A percentile compares a stretch with the other conserved stretches of the same genome.
These are phyloP conservation scores for Tryphoninae sp. DNA, from an alignment of 2,888 invertebrate genomes.

Conservation along the genomic window DNA sequence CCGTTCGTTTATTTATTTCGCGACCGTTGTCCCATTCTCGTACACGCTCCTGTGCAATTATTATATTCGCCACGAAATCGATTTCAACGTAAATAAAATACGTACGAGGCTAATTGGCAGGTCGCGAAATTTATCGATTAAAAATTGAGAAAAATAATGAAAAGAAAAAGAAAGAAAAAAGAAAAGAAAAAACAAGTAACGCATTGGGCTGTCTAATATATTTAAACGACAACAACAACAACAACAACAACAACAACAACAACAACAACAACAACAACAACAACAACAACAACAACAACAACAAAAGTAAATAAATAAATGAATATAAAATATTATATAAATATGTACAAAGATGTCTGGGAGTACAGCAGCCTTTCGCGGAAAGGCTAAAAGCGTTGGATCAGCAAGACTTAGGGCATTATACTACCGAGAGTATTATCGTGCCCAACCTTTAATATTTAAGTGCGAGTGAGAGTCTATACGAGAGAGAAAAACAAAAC, in stretches of 20 bases:
- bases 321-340: conserved; percentile 70
- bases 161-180: conserved; percentile 44
- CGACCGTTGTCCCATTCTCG: conserved; percentile 28
- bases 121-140: conserved; percentile 50
- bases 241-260: not conserved
- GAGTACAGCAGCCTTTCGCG: conserved; percentile 78
- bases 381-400: conserved; percentile 79
- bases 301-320: conserved; percentile 60
- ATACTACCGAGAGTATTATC: conserved; percentile 81
- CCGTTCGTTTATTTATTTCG: conserved; percentile 35
- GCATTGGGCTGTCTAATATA: conserved; percentile 62
- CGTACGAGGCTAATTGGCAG: conserved; percentile 55
- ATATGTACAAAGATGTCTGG: conserved; percentile 76
- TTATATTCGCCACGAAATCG: conserved; percentile 34
- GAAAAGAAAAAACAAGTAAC: conserved; percentile 49
- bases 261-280: not conserved
- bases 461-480: conserved; percentile 80
- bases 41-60: conserved; percentile 25
- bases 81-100: conserved; percentile 30
- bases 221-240: not conserved
- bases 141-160: conserved; percentile 39
- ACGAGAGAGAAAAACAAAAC: conserved; percentile 68
- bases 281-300: not conserved
- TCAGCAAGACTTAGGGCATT: conserved; percentile 82
- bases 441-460: conserved; percentile 81